Evolutionary conservation across 2,888 invertebrate genomes (phyloP), one percentile per base, ranked within the genome.

Genomic region (Ennomos erosarius): DNA sequence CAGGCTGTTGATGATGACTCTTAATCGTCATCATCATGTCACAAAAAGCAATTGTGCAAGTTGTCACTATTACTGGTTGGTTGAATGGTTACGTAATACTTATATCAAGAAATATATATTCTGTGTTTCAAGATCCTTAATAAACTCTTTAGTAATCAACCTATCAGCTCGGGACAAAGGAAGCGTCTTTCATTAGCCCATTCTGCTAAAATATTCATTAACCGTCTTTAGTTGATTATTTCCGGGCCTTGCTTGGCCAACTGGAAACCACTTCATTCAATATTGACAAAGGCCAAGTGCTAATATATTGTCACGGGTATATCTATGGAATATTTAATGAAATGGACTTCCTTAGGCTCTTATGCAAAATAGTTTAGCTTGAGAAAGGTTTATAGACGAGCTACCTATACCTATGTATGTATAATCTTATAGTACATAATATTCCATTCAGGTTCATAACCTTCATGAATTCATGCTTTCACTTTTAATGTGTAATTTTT

Each of bases 181-280:
- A 83, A 77, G 77, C 81, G 77, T 83, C 82, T 83, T 88, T 89
- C 85, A 90, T 90, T 88, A 89, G 83, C 84, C 78, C 62, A 78
- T 79, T 78, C 82, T 79, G 79, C 79, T 88, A 84, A 87, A 90
- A 88, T 88, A 90, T 90, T 89, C 87, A 90, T 85, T 86, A 83
- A 74, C 69, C 65, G 72, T 76, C 73, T 74, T 73, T 73, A 70
- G 71, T 73, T 76, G 72, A 75, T 76, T 73, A 71, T 71, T 75
- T 75, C 72, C 65, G 69, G 61, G 39, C 48, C 51, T 50, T 54
- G 59, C 57, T 65, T 61, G 55, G 44, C 52, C 50, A 60, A 55
- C 51, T 55, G 46, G 60, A 48, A 58, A 55, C 57, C 59, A 60
- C 62, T 69, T 55, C 59, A 64, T 69, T 65, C 59, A 67, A 67